Conservation (phyloP, 2,113 vertebrate species). For the Epinephelus lanceolatus region DNA sequence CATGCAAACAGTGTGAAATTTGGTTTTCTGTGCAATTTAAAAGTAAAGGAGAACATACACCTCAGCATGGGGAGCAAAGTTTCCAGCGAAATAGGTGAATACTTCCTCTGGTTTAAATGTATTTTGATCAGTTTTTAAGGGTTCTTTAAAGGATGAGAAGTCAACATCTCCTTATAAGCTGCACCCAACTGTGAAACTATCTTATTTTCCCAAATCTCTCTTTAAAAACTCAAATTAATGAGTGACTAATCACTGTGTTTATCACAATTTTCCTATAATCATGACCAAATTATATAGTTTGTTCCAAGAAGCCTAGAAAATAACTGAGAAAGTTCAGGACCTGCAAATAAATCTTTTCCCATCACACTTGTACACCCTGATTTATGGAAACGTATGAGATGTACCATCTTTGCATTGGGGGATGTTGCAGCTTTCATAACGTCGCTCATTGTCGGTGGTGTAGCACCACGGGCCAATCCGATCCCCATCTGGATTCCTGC, state of each 20-base stretch:
- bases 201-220: not conserved
- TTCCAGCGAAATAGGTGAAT: not conserved
- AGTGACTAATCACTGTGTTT: not conserved
- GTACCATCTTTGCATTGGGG: conserved; percentile 91
- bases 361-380: not conserved
- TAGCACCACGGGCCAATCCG: conserved; percentile 95
- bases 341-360: not conserved
- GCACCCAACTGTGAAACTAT: too few species aligned
- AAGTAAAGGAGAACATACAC: not conserved
- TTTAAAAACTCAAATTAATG: not conserved
- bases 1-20: not conserved
- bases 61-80: not conserved
- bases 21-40: not conserved
- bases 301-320: not conserved
- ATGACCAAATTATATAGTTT: not conserved
- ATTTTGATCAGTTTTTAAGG: not conserved
- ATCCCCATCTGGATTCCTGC: conserved; percentile 94
- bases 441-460: conserved; percentile 86
- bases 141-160: too few species aligned
- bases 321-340: not conserved
- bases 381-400: not conserved
- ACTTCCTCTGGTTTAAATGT: not conserved
- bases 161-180: too few species aligned
- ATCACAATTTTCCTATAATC: not conserved
- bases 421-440: conserved; percentile 92